These are phyloP conservation scores for Brachionus rotundiformis DNA, from an alignment of 1,140 invertebrate genomes.

Conservation along the genomic window DNA sequence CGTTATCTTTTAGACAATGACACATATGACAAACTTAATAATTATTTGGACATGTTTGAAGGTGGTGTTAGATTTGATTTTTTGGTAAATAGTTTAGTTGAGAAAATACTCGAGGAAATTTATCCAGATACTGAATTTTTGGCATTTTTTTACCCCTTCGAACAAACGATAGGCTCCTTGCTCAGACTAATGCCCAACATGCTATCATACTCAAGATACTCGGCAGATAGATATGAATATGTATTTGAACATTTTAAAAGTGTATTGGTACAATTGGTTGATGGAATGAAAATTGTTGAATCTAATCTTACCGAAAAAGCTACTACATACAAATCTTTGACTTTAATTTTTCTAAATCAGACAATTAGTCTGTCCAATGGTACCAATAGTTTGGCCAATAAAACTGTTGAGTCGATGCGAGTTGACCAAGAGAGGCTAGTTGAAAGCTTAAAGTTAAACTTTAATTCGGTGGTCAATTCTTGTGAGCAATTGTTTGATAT, in stretches of 20 bases:
- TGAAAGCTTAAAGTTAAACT: slow-evolving; percentile 6
- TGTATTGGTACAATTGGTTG: neutral
- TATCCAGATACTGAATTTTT: slow-evolving; percentile 46
- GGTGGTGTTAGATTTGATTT: neutral
- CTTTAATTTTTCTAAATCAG: neutral
- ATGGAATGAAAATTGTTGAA: neutral
- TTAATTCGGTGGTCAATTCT: neutral
- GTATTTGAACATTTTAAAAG: slow-evolving; percentile 20
- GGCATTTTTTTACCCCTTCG: neutral
- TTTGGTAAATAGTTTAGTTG: slow-evolving; percentile 24
- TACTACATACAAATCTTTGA: neutral
- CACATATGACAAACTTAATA: neutral
- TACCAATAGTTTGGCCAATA: neutral
- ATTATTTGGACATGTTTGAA: slow-evolving; percentile 29
- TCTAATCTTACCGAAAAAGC: neutral
- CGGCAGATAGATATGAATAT: slow-evolving; percentile 6
- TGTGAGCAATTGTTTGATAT: slow-evolving; percentile 2
- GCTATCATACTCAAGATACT: slow-evolving; percentile 29
- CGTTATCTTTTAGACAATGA: neutral
- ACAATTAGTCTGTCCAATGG: slow-evolving; percentile 7
- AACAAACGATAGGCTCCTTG: neutral
- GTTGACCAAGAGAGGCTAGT: neutral
- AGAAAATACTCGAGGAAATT: slow-evolving; percentile 32
- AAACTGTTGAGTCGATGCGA: neutral
- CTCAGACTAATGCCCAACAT: neutral